Conservation (phyloP, 2,113 vertebrate genomes). For the Psittacula cyanocephala region DNA sequence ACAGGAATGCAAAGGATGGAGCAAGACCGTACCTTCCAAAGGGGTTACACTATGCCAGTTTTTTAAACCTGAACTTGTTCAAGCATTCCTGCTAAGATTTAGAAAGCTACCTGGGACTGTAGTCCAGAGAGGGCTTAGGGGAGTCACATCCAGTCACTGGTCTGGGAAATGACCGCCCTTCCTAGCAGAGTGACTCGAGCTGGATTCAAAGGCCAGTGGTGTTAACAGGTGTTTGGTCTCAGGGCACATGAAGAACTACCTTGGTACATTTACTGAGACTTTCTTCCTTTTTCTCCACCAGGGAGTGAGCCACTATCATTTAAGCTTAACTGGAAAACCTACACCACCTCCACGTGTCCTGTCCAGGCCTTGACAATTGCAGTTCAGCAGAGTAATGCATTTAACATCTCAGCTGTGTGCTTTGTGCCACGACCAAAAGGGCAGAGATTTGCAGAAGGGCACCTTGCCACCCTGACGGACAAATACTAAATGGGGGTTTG, state of each 20-base stretch:
- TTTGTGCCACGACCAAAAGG: not conserved
- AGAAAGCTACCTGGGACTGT: rapidly evolving
- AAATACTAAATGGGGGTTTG: not conserved
- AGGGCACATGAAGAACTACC: not conserved
- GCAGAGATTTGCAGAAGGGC: not conserved
- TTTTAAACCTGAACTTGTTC: not conserved
- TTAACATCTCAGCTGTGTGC: not conserved
- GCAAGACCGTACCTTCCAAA: not conserved
- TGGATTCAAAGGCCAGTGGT: not conserved
- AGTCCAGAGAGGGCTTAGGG: not conserved
- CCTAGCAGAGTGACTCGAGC: not conserved
- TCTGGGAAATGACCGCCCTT: not conserved
- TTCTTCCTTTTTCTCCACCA: not conserved
- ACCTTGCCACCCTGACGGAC: not conserved
- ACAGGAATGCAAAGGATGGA: not conserved
- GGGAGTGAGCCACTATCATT: not conserved
- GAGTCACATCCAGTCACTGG: not conserved
- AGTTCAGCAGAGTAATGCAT: not conserved
- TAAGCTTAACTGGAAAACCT: not conserved
- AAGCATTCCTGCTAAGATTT: not conserved
- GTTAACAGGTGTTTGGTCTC: not conserved
- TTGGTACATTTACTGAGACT: not conserved
- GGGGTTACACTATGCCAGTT: not conserved
- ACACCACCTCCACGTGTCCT: not conserved
- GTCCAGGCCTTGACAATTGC: not conserved